Conservation (phyloP, 2,113 vertebrate genomes). For the Salvator merianae region DNA sequence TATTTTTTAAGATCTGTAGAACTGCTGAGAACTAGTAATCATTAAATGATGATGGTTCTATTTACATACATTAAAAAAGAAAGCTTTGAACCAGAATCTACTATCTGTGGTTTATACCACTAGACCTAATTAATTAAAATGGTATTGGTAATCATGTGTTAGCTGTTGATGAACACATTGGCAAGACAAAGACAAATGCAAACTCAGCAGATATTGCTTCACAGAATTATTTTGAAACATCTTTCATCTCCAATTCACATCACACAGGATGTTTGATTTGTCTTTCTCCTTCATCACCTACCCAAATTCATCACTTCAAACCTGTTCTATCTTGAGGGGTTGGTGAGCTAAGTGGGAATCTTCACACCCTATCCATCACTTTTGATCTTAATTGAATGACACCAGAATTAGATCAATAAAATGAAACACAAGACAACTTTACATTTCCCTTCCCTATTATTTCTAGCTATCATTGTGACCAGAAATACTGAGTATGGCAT, state of each 20-base stretch:
- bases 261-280: constrained; percentile 74
- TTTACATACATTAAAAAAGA: neutral
- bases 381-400: constrained; percentile 86
- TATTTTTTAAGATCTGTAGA: constrained; percentile 25
- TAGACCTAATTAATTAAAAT: constrained; percentile 27
- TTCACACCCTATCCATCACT: constrained; percentile 80
- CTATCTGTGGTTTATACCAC: constrained; percentile 34
- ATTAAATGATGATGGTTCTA: neutral
- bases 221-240: constrained; percentile 53
- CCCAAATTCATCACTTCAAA: constrained; percentile 42
- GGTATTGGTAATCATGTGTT: neutral
- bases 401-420: constrained; percentile 81
- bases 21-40: constrained; percentile 22
- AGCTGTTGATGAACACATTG: constrained; percentile 33
- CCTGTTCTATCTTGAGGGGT: constrained; percentile 69
- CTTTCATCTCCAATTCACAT: constrained; percentile 78
- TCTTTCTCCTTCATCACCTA: constrained; percentile 45
- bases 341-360: constrained; percentile 74
- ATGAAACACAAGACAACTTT: constrained; percentile 82
- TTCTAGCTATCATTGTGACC: constrained; percentile 74
- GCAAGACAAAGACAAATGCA: constrained; percentile 54
- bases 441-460: constrained; percentile 77
- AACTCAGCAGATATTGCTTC: constrained; percentile 65
- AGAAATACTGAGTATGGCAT: constrained; percentile 74
- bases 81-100: constrained; percentile 10